Conservation (phyloP, 2,888 invertebrate genomes). For the Bugula neritina region DNA sequence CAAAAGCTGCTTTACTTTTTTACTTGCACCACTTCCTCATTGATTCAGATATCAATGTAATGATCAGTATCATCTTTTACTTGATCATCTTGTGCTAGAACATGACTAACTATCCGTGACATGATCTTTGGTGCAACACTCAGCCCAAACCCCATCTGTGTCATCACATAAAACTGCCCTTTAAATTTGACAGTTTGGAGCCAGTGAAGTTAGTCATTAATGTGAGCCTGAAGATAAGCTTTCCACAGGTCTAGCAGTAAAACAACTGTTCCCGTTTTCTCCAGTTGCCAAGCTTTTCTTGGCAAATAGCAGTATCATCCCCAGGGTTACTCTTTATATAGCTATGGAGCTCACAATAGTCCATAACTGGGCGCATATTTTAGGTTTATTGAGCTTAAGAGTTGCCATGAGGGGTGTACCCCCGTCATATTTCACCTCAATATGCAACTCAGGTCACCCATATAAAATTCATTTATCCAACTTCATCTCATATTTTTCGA, state of each 20-base stretch:
- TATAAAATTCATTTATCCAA: neutral
- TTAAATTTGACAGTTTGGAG: neutral
- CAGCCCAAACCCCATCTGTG: neutral
- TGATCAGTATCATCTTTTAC: neutral
- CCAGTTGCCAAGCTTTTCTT: slow-evolving; percentile 9
- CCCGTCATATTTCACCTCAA: neutral
- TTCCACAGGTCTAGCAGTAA: neutral
- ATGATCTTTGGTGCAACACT: slow-evolving; percentile 7
- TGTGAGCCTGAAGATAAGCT: neutral
- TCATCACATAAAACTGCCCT: neutral
- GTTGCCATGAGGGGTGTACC: neutral
- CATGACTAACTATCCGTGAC: too few species aligned
- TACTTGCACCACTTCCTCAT: neutral
- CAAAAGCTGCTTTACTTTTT: neutral
- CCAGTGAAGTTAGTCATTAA: neutral
- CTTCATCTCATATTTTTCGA: neutral
- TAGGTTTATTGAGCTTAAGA: neutral
- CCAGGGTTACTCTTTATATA: neutral
- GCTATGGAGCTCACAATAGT: neutral
- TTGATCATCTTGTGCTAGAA: neutral
- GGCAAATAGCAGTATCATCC: neutral
- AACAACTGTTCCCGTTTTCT: neutral
- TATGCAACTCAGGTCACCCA: neutral
- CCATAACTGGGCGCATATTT: neutral
- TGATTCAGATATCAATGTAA: neutral